Percentiles rank a stretch among this genome's conserved stretches.
These are phyloP conservation scores for Mus caroli DNA, from an alignment of 2,797 vertebrate genomes.

Conservation along the genomic window DNA sequence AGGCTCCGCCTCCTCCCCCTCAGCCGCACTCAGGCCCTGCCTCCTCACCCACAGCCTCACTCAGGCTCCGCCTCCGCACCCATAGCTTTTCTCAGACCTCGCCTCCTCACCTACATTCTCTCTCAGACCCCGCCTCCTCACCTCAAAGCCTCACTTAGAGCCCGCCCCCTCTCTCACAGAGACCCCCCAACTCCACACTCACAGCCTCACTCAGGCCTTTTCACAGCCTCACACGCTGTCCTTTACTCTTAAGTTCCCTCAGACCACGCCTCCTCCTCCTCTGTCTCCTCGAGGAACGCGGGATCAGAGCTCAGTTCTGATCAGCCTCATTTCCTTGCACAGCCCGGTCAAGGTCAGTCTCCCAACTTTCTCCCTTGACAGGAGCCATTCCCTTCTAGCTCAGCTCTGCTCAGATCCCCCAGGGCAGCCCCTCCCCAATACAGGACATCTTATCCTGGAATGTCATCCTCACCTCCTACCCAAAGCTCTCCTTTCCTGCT, in stretches of 20 bases:
- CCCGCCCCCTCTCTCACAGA: too few species aligned
- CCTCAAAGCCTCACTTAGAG: background rate
- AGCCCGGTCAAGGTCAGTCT: too few species aligned
- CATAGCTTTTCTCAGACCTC: background rate
- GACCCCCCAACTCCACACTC: too few species aligned
- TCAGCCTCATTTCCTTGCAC: background rate
- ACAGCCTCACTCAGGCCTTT: too few species aligned
- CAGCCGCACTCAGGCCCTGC: background rate
- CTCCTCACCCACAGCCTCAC: background rate
- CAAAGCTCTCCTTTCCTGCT: background rate
- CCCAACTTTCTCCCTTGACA: background rate
- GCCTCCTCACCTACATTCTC: too few species aligned
- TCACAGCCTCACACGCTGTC: background rate
- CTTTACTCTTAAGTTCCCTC: too few species aligned
- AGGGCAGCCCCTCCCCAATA: background rate
- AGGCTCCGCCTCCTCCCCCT: background rate
- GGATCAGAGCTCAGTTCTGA: background rate
- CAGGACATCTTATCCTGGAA: background rate
- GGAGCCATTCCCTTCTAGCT: rapidly evolving
- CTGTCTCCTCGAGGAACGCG: too few species aligned
- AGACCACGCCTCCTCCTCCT: background rate
- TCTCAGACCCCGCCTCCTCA: too few species aligned
- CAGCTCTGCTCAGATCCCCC: background rate
- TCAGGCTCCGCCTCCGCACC: background rate
- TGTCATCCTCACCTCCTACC: too few species aligned